These are phyloP conservation scores for Trichonephila inaurata DNA, from an alignment of 1,140 invertebrate genomes.

Conservation along the genomic window DNA sequence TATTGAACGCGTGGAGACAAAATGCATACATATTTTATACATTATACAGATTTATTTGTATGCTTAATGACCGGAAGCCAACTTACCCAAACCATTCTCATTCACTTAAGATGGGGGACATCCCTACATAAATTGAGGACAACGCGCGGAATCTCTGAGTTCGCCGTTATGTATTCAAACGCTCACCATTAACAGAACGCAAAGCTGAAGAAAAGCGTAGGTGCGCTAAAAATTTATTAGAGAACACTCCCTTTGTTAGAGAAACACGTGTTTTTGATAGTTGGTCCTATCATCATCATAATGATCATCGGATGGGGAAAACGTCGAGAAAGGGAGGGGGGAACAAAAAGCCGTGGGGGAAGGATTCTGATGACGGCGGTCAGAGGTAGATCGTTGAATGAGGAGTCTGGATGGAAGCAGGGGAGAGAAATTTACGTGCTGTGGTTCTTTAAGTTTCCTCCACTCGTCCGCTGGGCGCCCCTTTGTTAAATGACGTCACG, in stretches of 20 bases:
- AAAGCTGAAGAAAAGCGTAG: not conserved
- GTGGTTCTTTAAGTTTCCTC: conserved; percentile 69
- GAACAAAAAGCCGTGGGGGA: not conserved
- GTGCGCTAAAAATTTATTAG: conserved; percentile 27
- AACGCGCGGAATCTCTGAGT: not conserved
- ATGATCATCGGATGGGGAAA: conserved; percentile 33
- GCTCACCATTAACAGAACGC: not conserved
- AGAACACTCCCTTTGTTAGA: conserved; percentile 59
- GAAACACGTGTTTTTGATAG: conserved; percentile 74
- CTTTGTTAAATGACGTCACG: conserved; percentile 68
- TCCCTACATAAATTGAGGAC: not conserved
- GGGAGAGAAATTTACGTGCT: conserved; percentile 57
- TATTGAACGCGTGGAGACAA: not conserved
- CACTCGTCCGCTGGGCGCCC: conserved; percentile 1
- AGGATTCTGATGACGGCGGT: conserved; percentile 30
- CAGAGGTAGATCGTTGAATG: conserved; percentile 37
- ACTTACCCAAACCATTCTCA: conserved; percentile 6
- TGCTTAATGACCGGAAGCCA: not conserved
- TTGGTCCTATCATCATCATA: conserved; percentile 69
- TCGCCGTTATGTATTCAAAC: not conserved
- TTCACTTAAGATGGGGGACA: not conserved
- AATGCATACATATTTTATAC: not conserved
- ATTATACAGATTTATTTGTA: not conserved
- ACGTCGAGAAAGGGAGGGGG: not conserved
- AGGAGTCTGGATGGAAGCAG: not conserved